A percentile compares a stretch with the other conserved stretches of the same genome.
phyloP scores from a whole-genome alignment of 2,797 vertebrate species.

The Vireo griseus region DNA sequence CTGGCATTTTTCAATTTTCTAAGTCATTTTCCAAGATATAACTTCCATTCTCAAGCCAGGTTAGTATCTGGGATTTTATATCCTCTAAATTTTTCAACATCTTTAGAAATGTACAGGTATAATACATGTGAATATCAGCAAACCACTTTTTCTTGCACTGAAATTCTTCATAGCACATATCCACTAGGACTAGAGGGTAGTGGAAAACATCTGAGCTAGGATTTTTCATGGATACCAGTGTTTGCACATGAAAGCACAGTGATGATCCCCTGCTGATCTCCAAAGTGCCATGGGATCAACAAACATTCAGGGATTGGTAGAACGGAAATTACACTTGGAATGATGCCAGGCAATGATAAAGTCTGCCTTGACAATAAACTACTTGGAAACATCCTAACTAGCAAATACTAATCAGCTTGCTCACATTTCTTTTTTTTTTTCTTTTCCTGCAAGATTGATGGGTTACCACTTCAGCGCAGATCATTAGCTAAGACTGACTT shows the following conservation, averaged over 20 bases:
- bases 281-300: neutral
- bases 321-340: fast-evolving
- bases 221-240: neutral
- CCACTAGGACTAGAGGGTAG: neutral
- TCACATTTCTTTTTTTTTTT: neutral
- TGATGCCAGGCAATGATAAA: neutral
- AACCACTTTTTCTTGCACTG: neutral
- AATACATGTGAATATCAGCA: neutral
- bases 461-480: neutral
- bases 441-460: neutral
- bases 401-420: neutral
- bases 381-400: neutral
- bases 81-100: neutral
- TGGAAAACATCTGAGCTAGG: neutral
- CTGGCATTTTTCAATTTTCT: neutral
- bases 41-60: neutral
- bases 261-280: neutral
- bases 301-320: neutral
- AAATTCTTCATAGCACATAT: neutral
- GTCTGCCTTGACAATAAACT: neutral
- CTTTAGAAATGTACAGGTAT: neutral
- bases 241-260: neutral
- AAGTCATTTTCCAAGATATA: neutral
- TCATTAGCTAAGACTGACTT: neutral
- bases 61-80: neutral